Conservation (phyloP, 2,888 invertebrate species). For the Apomyelois bistriatella region DNA sequence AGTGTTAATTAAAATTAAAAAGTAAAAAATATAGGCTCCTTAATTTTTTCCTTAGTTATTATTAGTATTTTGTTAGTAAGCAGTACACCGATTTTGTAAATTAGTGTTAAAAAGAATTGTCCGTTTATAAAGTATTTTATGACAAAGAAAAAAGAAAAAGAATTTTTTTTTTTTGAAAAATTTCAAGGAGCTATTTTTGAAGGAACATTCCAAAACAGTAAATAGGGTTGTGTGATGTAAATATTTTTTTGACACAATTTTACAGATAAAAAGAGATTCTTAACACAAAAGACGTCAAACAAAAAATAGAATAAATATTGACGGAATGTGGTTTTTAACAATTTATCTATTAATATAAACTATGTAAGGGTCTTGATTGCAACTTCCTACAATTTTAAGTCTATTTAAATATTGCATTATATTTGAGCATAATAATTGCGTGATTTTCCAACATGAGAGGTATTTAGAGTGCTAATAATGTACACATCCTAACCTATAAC, state of each 20-base stretch:
- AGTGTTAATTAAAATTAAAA: background rate
- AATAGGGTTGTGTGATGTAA: background rate
- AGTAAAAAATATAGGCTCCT: background rate
- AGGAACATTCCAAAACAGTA: background rate
- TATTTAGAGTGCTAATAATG: constrained; percentile 1
- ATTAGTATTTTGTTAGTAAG: too few species aligned
- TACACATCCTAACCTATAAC: background rate
- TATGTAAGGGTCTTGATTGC: background rate
- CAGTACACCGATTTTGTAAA: too few species aligned
- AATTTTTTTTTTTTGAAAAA: background rate
- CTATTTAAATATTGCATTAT: background rate
- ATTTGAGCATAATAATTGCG: constrained; percentile 10
- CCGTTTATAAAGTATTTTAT: too few species aligned
- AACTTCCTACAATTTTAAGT: background rate
- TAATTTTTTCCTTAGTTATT: background rate
- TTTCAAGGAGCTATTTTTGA: background rate
- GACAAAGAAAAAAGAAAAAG: too few species aligned
- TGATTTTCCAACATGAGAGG: background rate
- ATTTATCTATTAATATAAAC: background rate
- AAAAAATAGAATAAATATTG: background rate
- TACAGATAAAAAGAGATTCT: background rate
- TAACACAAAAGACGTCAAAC: background rate
- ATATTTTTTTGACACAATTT: background rate
- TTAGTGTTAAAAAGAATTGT: too few species aligned
- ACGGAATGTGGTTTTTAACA: background rate